A percentile compares a stretch with the other conserved stretches of the same genome.
Conservation (phyloP, 2,113 vertebrate genomes). For the Dasyprocta punctata region DNA sequence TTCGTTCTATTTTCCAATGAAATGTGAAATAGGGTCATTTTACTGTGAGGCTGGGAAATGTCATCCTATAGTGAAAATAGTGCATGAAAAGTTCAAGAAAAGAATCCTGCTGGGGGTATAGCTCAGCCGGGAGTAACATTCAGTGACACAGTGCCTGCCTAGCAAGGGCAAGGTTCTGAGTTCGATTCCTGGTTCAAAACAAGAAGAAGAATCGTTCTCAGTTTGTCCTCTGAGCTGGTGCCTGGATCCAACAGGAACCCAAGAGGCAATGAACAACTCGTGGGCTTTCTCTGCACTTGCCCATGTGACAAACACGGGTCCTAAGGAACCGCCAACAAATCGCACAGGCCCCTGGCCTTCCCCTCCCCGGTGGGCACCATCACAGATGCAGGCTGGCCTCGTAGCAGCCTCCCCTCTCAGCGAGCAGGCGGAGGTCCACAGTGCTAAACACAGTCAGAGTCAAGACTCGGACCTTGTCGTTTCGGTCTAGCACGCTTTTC, state of each 20-base stretch:
- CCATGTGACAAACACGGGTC: neutral
- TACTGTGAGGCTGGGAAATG: neutral
- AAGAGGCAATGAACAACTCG: neutral
- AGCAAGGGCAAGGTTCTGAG: no score
- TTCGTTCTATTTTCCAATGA: slow-evolving; percentile 27
- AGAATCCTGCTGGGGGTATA: neutral
- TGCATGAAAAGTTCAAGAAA: neutral
- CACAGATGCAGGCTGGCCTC: neutral
- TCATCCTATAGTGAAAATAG: neutral
- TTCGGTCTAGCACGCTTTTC: neutral
- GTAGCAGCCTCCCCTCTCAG: neutral
- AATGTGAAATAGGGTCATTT: neutral
- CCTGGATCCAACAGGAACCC: neutral
- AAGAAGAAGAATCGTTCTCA: no score
- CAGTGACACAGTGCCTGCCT: no score
- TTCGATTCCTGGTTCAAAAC: no score
- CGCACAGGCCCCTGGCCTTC: neutral
- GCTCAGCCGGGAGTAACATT: no score
- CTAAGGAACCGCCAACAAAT: neutral
- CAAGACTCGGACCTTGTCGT: neutral
- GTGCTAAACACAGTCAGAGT: neutral
- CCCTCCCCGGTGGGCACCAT: neutral
- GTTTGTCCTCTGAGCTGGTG: no score
- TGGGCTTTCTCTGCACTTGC: neutral
- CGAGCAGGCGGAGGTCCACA: neutral